Evolutionary conservation across 2,113 vertebrate species (phyloP).

Genomic region (Anolis sagrei): DNA sequence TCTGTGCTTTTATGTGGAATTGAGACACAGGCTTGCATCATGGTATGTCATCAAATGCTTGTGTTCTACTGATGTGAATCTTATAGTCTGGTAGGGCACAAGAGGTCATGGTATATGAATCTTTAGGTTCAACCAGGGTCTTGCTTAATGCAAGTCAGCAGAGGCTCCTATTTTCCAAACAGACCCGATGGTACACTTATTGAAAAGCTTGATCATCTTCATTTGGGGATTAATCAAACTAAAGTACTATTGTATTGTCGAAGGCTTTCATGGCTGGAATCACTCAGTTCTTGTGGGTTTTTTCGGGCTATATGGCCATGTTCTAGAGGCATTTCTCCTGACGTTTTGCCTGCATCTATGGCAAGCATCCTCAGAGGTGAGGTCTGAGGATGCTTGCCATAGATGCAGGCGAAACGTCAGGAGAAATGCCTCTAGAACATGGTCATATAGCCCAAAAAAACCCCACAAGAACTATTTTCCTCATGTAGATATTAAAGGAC

Average conservation of each 20-base stretch:
- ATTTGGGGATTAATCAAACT: not conserved
- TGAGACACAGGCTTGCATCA: constrained; percentile 88
- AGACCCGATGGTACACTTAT: not conserved
- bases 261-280: no score
- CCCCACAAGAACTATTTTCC: not conserved
- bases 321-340: no score
- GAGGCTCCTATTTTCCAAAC: not conserved
- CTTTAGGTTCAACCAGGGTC: not conserved
- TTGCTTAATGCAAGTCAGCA: not conserved
- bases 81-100: not conserved
- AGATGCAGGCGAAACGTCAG: no score
- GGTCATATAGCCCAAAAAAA: no score
- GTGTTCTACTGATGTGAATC: no score
- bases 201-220: not conserved
- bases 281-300: no score
- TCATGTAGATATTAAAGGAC: not conserved
- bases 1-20: constrained; percentile 87
- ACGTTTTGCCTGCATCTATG: no score
- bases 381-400: no score
- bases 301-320: no score
- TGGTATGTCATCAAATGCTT: constrained; percentile 67
- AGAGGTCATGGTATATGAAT: not conserved
- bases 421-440: no score
- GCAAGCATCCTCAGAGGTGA: no score
- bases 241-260: no score